These are phyloP conservation scores for Peromyscus eremicus DNA, from an alignment of 2,797 vertebrate genomes.

Conservation along the genomic window DNA sequence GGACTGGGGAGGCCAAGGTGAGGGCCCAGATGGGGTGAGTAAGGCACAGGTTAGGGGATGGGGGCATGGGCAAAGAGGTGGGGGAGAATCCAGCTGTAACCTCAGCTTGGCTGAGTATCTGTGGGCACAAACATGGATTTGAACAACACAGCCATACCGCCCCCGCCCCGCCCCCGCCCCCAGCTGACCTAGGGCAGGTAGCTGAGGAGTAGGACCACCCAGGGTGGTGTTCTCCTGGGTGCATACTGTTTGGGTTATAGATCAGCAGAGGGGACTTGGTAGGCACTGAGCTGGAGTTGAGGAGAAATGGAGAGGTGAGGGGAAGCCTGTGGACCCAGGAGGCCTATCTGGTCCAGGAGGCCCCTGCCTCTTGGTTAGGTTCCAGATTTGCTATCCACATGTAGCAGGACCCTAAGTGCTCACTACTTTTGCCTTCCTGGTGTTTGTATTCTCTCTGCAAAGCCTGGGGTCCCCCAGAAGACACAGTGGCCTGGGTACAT, in stretches of 20 bases:
- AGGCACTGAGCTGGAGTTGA: background rate
- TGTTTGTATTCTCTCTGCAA: background rate
- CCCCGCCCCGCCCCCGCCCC: too few species aligned
- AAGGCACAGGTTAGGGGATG: background rate
- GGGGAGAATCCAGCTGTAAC: background rate
- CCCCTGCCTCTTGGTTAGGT: background rate
- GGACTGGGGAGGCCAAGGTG: background rate
- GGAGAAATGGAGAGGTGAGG: background rate
- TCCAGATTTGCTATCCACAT: background rate
- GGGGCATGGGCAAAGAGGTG: background rate
- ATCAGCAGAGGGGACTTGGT: background rate
- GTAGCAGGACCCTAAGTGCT: background rate
- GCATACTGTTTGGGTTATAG: background rate
- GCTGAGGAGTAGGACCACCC: background rate
- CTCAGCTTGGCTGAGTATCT: background rate
- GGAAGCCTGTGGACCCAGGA: background rate
- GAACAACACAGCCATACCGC: background rate
- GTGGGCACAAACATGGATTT: background rate
- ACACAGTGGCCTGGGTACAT: too few species aligned
- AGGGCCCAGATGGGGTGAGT: background rate
- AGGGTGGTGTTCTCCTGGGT: fast-evolving
- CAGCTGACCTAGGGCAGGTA: too few species aligned
- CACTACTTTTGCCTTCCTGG: background rate
- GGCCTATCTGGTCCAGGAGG: background rate
- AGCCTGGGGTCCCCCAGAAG: background rate